Evolutionary conservation across 1,140 invertebrate species (phyloP).

Genomic region (Danaus plexippus): DNA sequence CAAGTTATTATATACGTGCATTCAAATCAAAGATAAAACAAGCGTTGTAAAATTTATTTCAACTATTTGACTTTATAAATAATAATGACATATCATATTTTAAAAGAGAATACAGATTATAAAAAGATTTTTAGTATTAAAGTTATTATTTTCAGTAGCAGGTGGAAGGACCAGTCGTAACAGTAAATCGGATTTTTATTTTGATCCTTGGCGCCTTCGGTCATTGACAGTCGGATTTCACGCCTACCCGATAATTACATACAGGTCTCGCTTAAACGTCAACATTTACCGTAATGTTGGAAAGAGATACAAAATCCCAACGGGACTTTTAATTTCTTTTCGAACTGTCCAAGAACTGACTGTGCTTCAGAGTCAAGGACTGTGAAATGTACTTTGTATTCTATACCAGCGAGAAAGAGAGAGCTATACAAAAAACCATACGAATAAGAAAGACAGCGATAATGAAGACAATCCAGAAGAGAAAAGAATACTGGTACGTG

Average conservation of each 20-base stretch:
- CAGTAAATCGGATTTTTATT: constrained; percentile 51
- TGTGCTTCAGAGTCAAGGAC: constrained; percentile 52
- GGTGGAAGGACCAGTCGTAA: constrained; percentile 55
- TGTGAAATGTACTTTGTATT: constrained; percentile 41
- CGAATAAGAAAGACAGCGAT: constrained; percentile 27
- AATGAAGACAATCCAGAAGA: constrained; percentile 31
- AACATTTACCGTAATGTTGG: constrained; percentile 10
- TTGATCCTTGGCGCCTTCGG: constrained; percentile 51
- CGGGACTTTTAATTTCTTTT: constrained; percentile 54
- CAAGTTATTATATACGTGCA: too few relatives aligned
- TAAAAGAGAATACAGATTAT: constrained; percentile 1
- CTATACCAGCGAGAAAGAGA: constrained; percentile 33
- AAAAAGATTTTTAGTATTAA: background rate
- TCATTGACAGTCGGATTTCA: constrained; percentile 59
- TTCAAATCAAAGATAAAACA: too few relatives aligned
- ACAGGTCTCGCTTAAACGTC: constrained; percentile 32
- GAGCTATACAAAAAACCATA: constrained; percentile 16
- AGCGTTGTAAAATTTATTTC: too few relatives aligned
- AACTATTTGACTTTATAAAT: too few relatives aligned
- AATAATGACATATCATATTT: too few relatives aligned
- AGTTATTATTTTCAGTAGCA: constrained; percentile 13
- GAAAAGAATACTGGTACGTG: constrained; percentile 36
- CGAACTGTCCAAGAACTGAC: constrained; percentile 18
- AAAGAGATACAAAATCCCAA: constrained; percentile 43
- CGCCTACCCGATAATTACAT: constrained; percentile 47